These are phyloP conservation scores for Pammene aurita DNA, from an alignment of 2,888 invertebrate genomes.

Conservation along the genomic window DNA sequence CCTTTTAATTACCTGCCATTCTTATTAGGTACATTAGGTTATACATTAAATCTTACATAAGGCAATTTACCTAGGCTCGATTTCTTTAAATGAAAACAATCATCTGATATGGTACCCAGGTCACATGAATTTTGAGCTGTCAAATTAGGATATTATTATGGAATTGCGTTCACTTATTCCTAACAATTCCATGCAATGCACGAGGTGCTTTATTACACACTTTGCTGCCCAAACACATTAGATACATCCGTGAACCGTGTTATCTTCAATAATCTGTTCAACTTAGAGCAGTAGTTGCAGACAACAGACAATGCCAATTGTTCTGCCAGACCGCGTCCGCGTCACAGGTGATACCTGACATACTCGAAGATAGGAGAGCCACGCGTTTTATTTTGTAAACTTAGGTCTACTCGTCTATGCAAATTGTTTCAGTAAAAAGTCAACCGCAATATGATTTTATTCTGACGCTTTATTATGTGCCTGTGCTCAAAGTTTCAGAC, in stretches of 20 bases:
- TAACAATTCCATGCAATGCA: neutral
- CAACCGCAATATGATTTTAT: too few species aligned
- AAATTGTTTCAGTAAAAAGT: neutral
- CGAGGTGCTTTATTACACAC: neutral
- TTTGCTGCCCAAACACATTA: neutral
- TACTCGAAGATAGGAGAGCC: constrained; percentile 1
- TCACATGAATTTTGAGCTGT: too few species aligned
- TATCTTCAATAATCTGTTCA: constrained; percentile 3
- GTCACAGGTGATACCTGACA: constrained; percentile 12
- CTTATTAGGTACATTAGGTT: too few species aligned
- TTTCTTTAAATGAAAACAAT: too few species aligned
- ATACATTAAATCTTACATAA: too few species aligned
- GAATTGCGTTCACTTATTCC: too few species aligned
- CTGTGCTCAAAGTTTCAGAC: too few species aligned
- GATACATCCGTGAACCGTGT: neutral
- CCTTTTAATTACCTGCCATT: too few species aligned
- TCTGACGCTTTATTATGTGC: too few species aligned
- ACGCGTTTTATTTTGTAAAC: constrained; percentile 2
- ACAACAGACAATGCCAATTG: constrained; percentile 21
- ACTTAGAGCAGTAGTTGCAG: constrained; percentile 1
- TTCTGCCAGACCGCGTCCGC: constrained; percentile 3
- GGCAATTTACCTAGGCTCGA: too few species aligned
- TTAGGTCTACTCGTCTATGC: neutral
- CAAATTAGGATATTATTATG: too few species aligned
- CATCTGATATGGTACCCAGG: too few species aligned